Evolutionary conservation across 2,797 vertebrate genomes (phyloP), one percentile per base, ranked within the genome.

Genomic region (Adrianichthys oophorus): DNA sequence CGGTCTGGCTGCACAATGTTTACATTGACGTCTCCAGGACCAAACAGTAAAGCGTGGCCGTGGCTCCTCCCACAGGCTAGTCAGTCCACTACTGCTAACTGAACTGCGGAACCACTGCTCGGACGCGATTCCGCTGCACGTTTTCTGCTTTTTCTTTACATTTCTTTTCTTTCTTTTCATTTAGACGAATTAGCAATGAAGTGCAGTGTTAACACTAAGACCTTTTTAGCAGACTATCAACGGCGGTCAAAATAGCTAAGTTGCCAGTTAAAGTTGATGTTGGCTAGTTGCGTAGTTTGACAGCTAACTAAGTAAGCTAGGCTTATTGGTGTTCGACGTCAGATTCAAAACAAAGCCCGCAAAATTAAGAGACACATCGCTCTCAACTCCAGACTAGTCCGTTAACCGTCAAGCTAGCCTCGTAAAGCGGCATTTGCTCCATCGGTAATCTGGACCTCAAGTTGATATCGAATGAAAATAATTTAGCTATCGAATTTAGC

Each of bases 271-370:
- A 52, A 82, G 71, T 84, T 82, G 41, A 49, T 42, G 67, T 58
- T 73, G 51, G 85, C 74, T 59, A 59, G 78, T 76, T 56, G 78
- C 80, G 84, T 85, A 74, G 74, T 87, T 83, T 88, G 83, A 86
- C 83, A 83, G 86, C 87, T 89, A 89, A 83, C 84, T 85, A 49
- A 68, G 52, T 73, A 56, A 86, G 86, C 89, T 87, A 62, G 65
- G 77, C 68, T 75, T 56, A 40, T 78, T 78, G 29, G 72, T 64
- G 54, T 68, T 83, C 82, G 72, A 70, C 78, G 70, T 65, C 74
- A 84, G 72, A 83, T 84, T 89, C 82, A 89, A 89, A 89, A 90
- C 85, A 90, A 87, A 90, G 68, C 85, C 76, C 61, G 75, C 80
- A 84, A 67, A 74, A 53, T 42, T 16, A 46, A 79, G 71, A 72